A percentile compares a stretch with the other conserved stretches of the same genome.
phyloP scores from a whole-genome alignment of 2,113 vertebrate species.

The Eidolon helvum region DNA sequence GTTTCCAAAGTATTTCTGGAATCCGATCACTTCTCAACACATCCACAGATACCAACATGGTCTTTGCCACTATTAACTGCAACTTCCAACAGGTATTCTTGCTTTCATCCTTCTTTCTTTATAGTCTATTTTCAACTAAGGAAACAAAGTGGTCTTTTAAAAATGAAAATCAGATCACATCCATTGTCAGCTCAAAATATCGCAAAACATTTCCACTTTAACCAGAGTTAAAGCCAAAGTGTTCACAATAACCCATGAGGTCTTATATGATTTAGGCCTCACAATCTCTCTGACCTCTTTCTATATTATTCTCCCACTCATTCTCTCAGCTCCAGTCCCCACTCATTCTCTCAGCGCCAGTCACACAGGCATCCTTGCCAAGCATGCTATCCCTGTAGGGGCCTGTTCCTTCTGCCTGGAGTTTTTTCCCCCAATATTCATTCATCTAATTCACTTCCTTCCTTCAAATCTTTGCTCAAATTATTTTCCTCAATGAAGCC shows the following conservation, averaged over 20 bases:
- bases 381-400: not conserved
- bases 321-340: not conserved
- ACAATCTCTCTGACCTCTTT: not conserved
- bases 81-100: not conserved
- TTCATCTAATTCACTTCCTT: not conserved
- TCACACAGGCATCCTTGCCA: not conserved
- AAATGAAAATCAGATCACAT: not conserved
- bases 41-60: not conserved
- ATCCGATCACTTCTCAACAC: not conserved
- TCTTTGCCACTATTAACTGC: not conserved
- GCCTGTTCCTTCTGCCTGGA: not conserved
- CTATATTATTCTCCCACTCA: not conserved
- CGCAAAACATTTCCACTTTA: not conserved
- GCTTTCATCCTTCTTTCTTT: not conserved
- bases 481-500: not conserved
- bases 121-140: not conserved
- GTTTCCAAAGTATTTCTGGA: not conserved
- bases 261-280: not conserved
- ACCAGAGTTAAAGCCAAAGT: not conserved
- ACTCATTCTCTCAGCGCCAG: not conserved
- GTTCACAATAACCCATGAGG: not conserved
- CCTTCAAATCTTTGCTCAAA: not conserved
- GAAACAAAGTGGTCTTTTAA: not conserved
- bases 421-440: not conserved
- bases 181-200: not conserved